Conservation (phyloP, 1,140 invertebrate genomes). For the Heliothis subflexa region DNA sequence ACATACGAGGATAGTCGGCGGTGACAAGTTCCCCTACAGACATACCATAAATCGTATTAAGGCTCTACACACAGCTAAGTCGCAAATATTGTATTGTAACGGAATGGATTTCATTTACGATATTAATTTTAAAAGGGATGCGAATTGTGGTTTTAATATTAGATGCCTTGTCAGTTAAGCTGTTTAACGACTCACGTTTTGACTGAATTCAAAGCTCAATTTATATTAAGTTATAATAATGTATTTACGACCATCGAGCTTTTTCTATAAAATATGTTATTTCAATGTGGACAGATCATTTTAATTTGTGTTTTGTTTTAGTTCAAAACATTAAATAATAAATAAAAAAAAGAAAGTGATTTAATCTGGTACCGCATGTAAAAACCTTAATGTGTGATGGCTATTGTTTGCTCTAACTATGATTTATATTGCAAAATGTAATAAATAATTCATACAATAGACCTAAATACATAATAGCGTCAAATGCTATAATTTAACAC, state of each 20-base stretch:
- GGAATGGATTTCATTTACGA: background rate
- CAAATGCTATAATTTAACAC: slow-evolving; percentile 64
- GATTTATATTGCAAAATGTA: slow-evolving; percentile 49
- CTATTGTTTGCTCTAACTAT: slow-evolving; percentile 43
- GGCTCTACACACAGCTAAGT: slow-evolving; percentile 40
- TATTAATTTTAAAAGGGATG: too few species aligned
- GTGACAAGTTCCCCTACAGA: slow-evolving; percentile 42
- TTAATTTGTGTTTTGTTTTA: too few species aligned
- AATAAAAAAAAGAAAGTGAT: background rate
- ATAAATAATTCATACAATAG: slow-evolving; percentile 70
- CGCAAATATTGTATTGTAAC: slow-evolving; percentile 12
- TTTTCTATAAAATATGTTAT: background rate
- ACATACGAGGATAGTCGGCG: slow-evolving; percentile 26
- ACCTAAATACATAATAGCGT: slow-evolving; percentile 70
- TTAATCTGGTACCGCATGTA: background rate
- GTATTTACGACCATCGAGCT: too few species aligned
- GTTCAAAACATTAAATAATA: too few species aligned
- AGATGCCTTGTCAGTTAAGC: too few species aligned
- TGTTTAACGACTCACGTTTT: too few species aligned
- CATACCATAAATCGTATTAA: slow-evolving; percentile 55
- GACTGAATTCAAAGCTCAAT: too few species aligned
- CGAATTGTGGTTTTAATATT: too few species aligned
- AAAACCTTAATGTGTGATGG: background rate
- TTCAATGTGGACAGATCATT: background rate
- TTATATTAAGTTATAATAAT: too few species aligned